Evolutionary conservation across 2,888 invertebrate species (phyloP), one percentile per base, ranked within the genome.

Genomic region (Cetonia aurata): DNA sequence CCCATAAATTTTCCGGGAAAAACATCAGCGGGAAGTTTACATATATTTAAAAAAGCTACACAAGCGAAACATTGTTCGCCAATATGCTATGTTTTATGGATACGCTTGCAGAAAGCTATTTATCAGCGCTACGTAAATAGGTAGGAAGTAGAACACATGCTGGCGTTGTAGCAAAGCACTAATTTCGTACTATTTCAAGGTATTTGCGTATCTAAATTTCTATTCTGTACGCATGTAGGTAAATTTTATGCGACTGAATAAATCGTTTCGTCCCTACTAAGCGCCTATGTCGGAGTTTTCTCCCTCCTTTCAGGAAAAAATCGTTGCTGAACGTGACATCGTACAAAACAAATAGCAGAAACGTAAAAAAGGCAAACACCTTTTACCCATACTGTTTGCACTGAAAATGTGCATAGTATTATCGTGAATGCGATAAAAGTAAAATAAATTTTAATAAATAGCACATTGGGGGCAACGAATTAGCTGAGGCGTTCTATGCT

Each of bases 391-490:
- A 52, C 25, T n/a, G 25, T 25, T 25, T 52, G 52, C 52, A 52
- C 17, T 12, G 9, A 17, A 19, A 48, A 48, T 52, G 25, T 52
- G 52, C 52, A 19, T 19, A 9, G 13, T 50, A 13, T 19, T 52
- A 19, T 52, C 52, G 52, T 25, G 25, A 19, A 52, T 12, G 42
- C 44, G 60, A 46, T 60, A 60, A 46, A 60, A 19, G 60, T 60
- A 44, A 60, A 46, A 42, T 52, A 52, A 60, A 60, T 46, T 60
- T 41, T 44, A 60, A 44, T 44, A 60, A 60, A 60, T 60, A 42
- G 60, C 31, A 44, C 19, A 41, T 46, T 42, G 46, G 42, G 60
- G 37, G 25, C 42, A 25, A 25, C 42, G 60, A 60, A 60, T 60
- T 60, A 60, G 60, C 60, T 60, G 44, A 31, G 31, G 19, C 44